These are phyloP conservation scores for Neodon shergylaensis DNA, from an alignment of 2,113 vertebrate species.

Conservation along the genomic window DNA sequence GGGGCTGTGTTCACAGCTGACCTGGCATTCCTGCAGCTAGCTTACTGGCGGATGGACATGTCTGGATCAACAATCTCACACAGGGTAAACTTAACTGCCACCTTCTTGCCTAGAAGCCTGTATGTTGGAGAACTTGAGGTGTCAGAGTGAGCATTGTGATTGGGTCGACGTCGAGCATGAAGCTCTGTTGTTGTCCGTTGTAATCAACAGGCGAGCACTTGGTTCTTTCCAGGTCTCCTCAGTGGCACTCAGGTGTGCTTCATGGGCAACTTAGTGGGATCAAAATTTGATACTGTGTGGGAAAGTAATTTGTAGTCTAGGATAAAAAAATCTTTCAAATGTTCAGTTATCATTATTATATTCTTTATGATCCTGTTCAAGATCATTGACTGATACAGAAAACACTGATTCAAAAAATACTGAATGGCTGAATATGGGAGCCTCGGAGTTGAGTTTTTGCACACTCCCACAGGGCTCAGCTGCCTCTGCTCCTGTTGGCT, in stretches of 20 bases:
- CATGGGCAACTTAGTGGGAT: neutral
- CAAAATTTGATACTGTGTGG: neutral
- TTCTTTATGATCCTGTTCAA: neutral
- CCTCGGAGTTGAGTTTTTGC: neutral
- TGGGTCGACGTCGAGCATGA: neutral
- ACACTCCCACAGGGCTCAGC: neutral
- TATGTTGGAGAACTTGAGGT: neutral
- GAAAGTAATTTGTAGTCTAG: neutral
- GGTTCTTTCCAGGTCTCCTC: neutral
- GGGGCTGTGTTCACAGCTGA: too few relatives aligned
- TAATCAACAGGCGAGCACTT: neutral
- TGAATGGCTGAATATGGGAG: neutral
- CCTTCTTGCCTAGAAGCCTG: neutral
- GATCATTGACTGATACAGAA: neutral
- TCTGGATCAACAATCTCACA: neutral
- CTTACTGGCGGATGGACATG: neutral
- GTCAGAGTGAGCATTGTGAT: neutral
- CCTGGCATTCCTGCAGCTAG: too few relatives aligned
- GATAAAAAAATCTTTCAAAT: neutral
- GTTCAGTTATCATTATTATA: neutral
- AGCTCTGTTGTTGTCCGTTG: neutral
- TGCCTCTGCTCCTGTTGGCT: neutral
- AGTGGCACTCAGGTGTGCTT: neutral
- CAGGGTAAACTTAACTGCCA: neutral
- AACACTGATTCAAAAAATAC: neutral